A percentile compares a stretch with the other conserved stretches of the same genome.
Conservation (phyloP, 2,113 vertebrate species). For the Caloenas nicobarica region DNA sequence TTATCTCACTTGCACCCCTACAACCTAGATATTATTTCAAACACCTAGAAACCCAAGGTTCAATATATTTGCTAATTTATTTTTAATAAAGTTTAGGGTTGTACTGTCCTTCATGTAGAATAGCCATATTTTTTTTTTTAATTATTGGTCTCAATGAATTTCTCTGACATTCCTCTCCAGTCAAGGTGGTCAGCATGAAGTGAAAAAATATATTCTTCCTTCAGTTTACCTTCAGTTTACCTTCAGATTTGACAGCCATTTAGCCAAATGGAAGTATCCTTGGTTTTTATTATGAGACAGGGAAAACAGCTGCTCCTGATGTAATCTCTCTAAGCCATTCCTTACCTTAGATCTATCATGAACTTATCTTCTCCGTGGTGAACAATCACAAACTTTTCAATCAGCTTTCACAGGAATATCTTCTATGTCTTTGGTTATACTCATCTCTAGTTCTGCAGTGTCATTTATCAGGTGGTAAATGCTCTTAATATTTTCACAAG, state of each 20-base stretch:
- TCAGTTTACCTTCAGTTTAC: neutral
- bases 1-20: neutral
- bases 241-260: neutral
- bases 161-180: neutral
- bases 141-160: neutral
- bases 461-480: neutral
- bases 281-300: neutral
- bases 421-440: neutral
- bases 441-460: neutral
- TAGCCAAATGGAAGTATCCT: neutral
- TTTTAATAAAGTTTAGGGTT: neutral
- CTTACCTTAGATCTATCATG: neutral
- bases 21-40: neutral
- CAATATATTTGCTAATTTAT: neutral
- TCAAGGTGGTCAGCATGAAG: neutral
- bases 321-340: neutral
- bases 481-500: neutral
- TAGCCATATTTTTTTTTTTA: fast-evolving
- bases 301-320: neutral
- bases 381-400: neutral
- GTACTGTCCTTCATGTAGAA: neutral
- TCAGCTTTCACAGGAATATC: neutral
- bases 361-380: neutral
- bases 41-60: neutral
- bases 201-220: neutral